Evolutionary conservation across 1,140 invertebrate genomes (phyloP), one percentile per base, ranked within the genome.

Genomic region (Rhyacophila brunnea): DNA sequence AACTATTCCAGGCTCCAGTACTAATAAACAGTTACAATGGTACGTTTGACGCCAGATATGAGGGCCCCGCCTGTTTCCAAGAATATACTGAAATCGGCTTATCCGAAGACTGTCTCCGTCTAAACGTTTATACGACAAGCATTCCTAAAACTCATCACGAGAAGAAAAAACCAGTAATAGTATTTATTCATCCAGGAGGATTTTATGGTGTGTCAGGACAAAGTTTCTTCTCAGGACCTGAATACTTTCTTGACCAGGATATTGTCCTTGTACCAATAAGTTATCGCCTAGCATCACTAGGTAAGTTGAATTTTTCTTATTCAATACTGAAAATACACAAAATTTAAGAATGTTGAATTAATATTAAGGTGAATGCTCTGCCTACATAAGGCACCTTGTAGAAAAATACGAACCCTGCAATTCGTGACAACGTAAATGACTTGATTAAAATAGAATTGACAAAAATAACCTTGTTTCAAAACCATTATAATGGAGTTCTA

Each of bases 201-300:
- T 84, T 81, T 60, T 80, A 79, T 36, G 57, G 62, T 0, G 68
- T 70, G 35, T 81, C 70, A 0, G 76, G 77, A 1, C 83, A 82
- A 4, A 77, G 79, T 10, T 77, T 77, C 49, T 66, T 80, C 20
- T 80, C 76, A 1, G 83, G 83, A 0, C 84, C 85, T 0, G 75
- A 86, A 65, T 85, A 85, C 60, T 68, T 89, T 1, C 73, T 88
- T 57, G 83, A 87, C 60, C 73, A 80, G 14, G 82, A 87, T 57
- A 64, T 89, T 28, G 83, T 91, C 5, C 75, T 85, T 2, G 84
- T 90, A 1, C 86, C 84, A 0, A 80, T 88, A 7, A 90, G 90
- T 70, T 89, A 90, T 70, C 76, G 88, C 13, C 73, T 90, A 2
- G 83, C 74, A 32, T 81, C 80, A 0, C 67, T 85, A 44, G 84